Percentiles rank a stretch among this genome's conserved stretches.
phyloP scores from a whole-genome alignment of 2,888 invertebrate genomes.

The Pteria penguin region DNA sequence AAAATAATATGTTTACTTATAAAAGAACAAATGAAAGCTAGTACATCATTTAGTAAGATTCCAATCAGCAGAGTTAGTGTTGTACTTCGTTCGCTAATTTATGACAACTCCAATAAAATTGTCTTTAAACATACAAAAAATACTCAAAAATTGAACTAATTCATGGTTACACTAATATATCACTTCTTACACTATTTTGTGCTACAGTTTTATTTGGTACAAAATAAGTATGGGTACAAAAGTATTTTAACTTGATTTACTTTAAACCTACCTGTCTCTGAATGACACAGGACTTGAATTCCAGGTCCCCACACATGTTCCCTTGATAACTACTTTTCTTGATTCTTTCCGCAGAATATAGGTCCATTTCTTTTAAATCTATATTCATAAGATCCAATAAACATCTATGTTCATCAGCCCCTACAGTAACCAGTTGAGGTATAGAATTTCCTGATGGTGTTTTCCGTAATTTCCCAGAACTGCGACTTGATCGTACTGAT shows the following conservation, averaged over 20 bases:
- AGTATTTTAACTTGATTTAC: too few relatives aligned
- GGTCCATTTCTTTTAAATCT: slow-evolving; percentile 87
- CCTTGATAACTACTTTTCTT: slow-evolving; percentile 60
- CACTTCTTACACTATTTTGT: too few relatives aligned
- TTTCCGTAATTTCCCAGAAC: slow-evolving; percentile 4
- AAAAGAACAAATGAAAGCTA: background rate
- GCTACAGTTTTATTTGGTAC: too few relatives aligned
- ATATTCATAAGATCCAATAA: slow-evolving; percentile 88
- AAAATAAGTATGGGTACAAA: too few relatives aligned
- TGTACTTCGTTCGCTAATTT: too few relatives aligned
- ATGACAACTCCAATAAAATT: too few relatives aligned
- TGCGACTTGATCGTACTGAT: background rate
- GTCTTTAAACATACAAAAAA: too few relatives aligned
- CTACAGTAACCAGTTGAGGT: slow-evolving; percentile 8
- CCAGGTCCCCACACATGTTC: slow-evolving; percentile 63
- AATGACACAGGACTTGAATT: slow-evolving; percentile 77
- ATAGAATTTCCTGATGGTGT: slow-evolving; percentile 15
- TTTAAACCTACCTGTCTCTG: slow-evolving; percentile 69
- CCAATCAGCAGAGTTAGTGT: background rate
- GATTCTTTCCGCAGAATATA: slow-evolving; percentile 85
- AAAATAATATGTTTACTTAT: background rate
- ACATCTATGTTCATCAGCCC: slow-evolving; percentile 79
- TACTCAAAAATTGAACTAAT: too few relatives aligned
- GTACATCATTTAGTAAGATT: too few relatives aligned
- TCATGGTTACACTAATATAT: too few relatives aligned